Percentiles rank a stretch among this genome's conserved stretches.
phyloP scores from a whole-genome alignment of 2,797 vertebrate species.

The Myripristis jacobus region DNA sequence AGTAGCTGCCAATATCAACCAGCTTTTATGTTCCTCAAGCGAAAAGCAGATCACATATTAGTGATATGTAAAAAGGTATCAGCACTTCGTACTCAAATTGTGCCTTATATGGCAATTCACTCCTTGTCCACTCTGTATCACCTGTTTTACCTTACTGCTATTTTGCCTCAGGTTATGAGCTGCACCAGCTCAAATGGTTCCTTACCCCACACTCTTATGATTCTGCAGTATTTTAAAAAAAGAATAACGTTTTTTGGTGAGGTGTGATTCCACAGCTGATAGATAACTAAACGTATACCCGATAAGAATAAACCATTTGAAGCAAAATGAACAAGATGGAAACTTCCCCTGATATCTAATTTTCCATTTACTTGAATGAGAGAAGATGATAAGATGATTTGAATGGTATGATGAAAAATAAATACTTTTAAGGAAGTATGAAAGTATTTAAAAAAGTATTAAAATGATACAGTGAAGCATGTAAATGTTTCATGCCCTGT shows the following conservation, averaged over 20 bases:
- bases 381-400: background rate
- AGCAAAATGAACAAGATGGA: too few species aligned
- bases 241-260: too few species aligned
- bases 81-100: constrained; percentile 24
- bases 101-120: constrained; percentile 36
- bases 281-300: constrained; percentile 3
- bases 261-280: constrained; percentile 32
- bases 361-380: background rate
- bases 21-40: constrained; percentile 34
- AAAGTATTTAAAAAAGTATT: constrained; percentile 3
- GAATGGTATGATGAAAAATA: background rate
- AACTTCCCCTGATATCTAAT: background rate
- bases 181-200: constrained; percentile 37
- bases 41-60: constrained; percentile 33
- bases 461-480: constrained; percentile 7
- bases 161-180: constrained; percentile 62
- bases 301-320: too few species aligned
- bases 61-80: constrained; percentile 44
- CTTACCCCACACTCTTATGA: constrained; percentile 8
- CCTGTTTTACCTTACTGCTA: constrained; percentile 26
- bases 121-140: constrained; percentile 26
- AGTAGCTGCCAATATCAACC: constrained; percentile 26
- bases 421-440: background rate
- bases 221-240: constrained; percentile 20
- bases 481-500: constrained; percentile 6